These are phyloP conservation scores for Urocolius indicus DNA, from an alignment of 2,113 vertebrate genomes.

Conservation along the genomic window DNA sequence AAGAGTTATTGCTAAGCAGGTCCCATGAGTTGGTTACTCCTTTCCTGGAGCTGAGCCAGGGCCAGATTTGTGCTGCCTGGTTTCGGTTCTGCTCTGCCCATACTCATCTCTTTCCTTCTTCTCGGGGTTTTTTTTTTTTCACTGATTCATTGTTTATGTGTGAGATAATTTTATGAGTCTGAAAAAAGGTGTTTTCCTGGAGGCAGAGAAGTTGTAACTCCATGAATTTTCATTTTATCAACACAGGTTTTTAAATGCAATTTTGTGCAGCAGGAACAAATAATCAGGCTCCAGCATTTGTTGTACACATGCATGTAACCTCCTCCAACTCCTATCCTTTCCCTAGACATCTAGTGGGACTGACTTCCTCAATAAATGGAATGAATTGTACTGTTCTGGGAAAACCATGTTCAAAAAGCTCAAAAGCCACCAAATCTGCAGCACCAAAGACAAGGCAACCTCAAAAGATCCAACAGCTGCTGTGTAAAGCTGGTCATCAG, in stretches of 20 bases:
- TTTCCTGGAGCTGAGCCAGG: neutral
- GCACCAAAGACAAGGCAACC: neutral
- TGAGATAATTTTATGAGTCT: neutral
- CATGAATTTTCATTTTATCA: neutral
- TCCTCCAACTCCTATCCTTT: neutral
- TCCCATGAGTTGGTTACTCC: neutral
- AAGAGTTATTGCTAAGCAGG: neutral
- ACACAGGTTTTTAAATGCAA: accelerated
- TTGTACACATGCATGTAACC: neutral
- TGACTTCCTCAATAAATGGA: neutral
- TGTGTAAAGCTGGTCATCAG: neutral
- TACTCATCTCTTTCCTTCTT: neutral
- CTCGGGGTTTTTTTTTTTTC: neutral
- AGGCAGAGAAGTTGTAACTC: neutral
- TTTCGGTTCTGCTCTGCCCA: neutral
- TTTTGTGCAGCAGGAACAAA: accelerated
- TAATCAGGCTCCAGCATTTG: neutral
- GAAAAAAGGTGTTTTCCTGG: neutral
- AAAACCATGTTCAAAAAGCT: neutral
- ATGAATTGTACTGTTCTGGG: neutral
- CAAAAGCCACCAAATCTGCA: neutral
- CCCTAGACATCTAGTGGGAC: neutral
- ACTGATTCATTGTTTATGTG: neutral
- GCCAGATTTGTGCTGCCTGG: neutral
- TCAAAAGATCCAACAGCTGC: neutral